phyloP scores from a whole-genome alignment of 1,140 invertebrate genomes.

The Coelopa frigida region DNA sequence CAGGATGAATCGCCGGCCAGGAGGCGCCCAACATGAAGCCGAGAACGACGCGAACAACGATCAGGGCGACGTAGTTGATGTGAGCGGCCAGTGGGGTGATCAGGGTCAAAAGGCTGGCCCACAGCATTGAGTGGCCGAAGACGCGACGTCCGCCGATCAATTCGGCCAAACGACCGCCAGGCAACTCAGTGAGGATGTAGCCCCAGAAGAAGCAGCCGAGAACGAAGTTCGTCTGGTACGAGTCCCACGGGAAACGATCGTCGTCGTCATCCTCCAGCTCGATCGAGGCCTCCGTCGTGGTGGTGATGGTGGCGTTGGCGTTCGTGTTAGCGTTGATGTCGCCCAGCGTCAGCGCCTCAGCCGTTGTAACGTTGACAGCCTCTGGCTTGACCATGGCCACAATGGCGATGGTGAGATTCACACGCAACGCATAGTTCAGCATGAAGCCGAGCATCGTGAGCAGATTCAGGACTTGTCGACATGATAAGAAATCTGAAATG shows the following conservation, averaged over 20 bases:
- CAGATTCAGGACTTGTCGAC: constrained; percentile 70
- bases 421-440: constrained; percentile 79
- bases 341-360: too few species aligned
- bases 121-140: constrained; percentile 76
- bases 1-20: constrained; percentile 84
- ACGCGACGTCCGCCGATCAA: constrained; percentile 67
- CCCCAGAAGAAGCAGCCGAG: constrained; percentile 86
- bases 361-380: constrained; percentile 34
- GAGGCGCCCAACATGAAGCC: constrained; percentile 77
- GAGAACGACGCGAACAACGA: constrained; percentile 57
- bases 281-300: constrained; percentile 4
- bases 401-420: constrained; percentile 84
- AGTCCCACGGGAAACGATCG: constrained; percentile 59
- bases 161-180: constrained; percentile 78
- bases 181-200: constrained; percentile 75
- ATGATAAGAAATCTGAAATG: constrained; percentile 62
- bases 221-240: constrained; percentile 67
- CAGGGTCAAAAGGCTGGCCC: constrained; percentile 73
- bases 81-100: constrained; percentile 69
- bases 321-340: constrained; percentile 4
- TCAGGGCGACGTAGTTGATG: constrained; percentile 53
- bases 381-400: constrained; percentile 66
- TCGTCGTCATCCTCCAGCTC: constrained; percentile 23
- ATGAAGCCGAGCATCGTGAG: constrained; percentile 82
- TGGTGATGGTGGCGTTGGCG: constrained; percentile 11